Percentiles rank a stretch among this genome's conserved stretches.
phyloP scores from a whole-genome alignment of 2,888 invertebrate genomes.

The Spatulosminthurus flaviceps region DNA sequence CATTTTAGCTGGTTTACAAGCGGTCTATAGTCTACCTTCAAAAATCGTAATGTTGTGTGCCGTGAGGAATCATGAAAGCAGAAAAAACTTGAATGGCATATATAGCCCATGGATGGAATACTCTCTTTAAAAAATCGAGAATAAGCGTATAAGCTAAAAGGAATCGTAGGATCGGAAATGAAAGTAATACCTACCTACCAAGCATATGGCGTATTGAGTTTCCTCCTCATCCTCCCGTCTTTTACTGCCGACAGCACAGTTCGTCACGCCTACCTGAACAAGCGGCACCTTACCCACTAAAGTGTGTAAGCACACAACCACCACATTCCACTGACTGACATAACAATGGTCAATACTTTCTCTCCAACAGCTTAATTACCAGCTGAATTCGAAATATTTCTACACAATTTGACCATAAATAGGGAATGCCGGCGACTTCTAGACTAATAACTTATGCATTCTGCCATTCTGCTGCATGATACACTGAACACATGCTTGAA shows the following conservation, averaged over 20 bases:
- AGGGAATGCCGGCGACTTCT: no score
- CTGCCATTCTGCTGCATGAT: no score
- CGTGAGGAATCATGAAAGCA: neutral
- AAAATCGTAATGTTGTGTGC: neutral
- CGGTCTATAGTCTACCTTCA: neutral
- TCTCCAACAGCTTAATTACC: no score
- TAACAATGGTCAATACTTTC: no score
- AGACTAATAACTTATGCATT: no score
- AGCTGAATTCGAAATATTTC: no score
- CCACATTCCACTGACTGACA: no score
- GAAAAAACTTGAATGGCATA: neutral
- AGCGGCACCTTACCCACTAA: neutral
- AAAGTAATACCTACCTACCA: neutral
- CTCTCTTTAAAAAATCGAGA: neutral
- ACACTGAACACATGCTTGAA: no score
- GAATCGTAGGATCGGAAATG: neutral
- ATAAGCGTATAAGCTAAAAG: neutral
- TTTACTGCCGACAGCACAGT: neutral
- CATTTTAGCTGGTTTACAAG: neutral
- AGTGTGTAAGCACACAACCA: neutral
- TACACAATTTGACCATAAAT: no score
- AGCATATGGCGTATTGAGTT: neutral
- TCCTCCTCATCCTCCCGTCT: neutral
- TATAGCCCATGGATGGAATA: neutral
- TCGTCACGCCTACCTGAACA: neutral